Evolutionary conservation across 2,888 invertebrate genomes (phyloP).

Genomic region (Phyto melanocephala): DNA sequence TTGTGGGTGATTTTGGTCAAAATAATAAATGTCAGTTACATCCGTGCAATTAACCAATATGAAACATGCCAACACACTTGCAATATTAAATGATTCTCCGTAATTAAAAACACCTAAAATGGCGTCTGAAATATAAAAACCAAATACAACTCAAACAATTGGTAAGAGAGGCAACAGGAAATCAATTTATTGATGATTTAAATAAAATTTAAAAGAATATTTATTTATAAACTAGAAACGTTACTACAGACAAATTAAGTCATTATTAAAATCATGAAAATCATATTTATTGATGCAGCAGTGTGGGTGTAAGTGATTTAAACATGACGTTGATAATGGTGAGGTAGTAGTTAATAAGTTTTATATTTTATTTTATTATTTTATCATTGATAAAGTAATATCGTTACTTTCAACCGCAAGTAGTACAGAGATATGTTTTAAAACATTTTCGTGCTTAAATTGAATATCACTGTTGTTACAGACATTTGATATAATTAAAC

Average conservation of each 20-base stretch:
- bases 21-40: conserved; percentile 60
- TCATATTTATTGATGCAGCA: neutral
- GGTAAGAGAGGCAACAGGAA: conserved; percentile 45
- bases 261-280: conserved; percentile 39
- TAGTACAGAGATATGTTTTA: no score
- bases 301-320: conserved; percentile 7
- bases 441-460: no score
- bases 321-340: neutral
- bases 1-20: neutral
- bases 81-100: conserved; percentile 28
- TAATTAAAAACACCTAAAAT: conserved; percentile 33
- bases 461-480: no score
- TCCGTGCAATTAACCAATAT: conserved; percentile 57
- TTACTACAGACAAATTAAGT: conserved; percentile 37
- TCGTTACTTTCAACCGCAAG: no score
- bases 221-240: neutral
- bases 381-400: no score
- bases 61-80: conserved; percentile 15
- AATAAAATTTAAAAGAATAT: neutral
- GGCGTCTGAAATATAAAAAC: conserved; percentile 4
- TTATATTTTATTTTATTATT: conserved; percentile 6
- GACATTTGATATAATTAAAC: no score
- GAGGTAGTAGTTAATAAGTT: neutral
- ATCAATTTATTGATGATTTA: conserved; percentile 57
- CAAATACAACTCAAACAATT: neutral